Base-by-base conservation (phyloP, 2,113 vertebrate genomes). In the Excalfactoria chinensis region DNA sequence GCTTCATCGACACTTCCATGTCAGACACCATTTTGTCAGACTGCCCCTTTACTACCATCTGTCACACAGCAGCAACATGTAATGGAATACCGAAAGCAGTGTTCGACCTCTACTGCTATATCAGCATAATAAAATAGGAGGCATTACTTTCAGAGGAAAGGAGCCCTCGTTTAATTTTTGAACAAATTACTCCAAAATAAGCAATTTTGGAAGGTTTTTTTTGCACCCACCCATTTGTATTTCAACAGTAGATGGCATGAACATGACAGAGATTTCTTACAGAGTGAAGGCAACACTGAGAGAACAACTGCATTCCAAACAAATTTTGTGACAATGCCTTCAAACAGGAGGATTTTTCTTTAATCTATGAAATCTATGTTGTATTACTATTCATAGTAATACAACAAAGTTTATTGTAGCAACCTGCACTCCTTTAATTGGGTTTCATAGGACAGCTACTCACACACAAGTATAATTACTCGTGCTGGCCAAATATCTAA, bases 221-320 rank as follows among this genome's bases (percentile, higher is more conserved):
- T 73, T 91, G 88, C 90, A 13, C 25, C 25, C 49, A 15, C 14
- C 25, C 49, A 14, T 15, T 28, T 19, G 77, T 51, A 71, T 53
- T 89, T 86, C 84, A 90, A 96, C 92, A 92, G 93, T 84, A 96
- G 95, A 94, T 95, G 96, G 16, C 1, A 2, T 34, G 26, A 84
- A 87, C 77, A 20, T 5, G 37, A 71, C 70, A 69, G 34, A 49
- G 14, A 51, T 43, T 74, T 75, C 30, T 66, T 79, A 44, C 78
- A 67, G 26, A 75, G 20, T 14, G 17, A 9, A 51, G 19, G 13
- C 34, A 75, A 34, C 37, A 32, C 70, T 35, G 26, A 49, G 23
- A 63, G 35, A 58, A 73, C 28, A 8, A 62, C 23, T 41, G 34
- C 9, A 35, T 34, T 60, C 41, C 35, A 40, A 13, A 18, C 2